phyloP scores from a whole-genome alignment of 2,888 invertebrate genomes.

The Lingula anatina region DNA sequence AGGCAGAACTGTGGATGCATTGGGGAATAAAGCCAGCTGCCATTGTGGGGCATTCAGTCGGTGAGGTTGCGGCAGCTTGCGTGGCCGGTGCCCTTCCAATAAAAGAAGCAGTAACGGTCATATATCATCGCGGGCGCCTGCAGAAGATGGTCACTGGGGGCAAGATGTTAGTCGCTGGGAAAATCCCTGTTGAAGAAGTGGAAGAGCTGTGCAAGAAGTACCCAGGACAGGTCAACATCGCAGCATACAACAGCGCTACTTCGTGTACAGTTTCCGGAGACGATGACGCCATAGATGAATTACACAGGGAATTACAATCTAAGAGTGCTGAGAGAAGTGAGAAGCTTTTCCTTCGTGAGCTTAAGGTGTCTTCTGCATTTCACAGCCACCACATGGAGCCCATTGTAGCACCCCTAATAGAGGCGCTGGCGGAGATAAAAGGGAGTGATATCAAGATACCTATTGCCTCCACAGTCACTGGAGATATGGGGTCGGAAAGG shows the following conservation, averaged over 20 bases:
- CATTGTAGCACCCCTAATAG: constrained; percentile 12
- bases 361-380: constrained; percentile 25
- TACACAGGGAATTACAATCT: constrained; percentile 10
- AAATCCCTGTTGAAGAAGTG: constrained; percentile 10
- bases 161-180: constrained; percentile 22
- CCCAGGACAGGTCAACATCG: constrained; percentile 10
- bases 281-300: constrained; percentile 7
- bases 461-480: constrained; percentile 27
- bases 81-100: constrained; percentile 16
- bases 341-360: constrained; percentile 10
- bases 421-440: constrained; percentile 10
- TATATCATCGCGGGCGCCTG: constrained; percentile 20
- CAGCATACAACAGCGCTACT: constrained; percentile 17
- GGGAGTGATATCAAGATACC: constrained; percentile 7
- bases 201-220: constrained; percentile 6
- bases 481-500: constrained; percentile 7
- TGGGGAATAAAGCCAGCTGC: constrained; percentile 16
- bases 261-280: constrained; percentile 23
- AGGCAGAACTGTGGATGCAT: constrained; percentile 14
- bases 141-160: constrained; percentile 19
- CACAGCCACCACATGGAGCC: constrained; percentile 23
- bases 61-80: constrained; percentile 26
- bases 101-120: constrained; percentile 22
- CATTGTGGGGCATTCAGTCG: constrained; percentile 26
- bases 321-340: background rate